phyloP scores from a whole-genome alignment of 2,797 vertebrate species.

The Tangara arthus region DNA sequence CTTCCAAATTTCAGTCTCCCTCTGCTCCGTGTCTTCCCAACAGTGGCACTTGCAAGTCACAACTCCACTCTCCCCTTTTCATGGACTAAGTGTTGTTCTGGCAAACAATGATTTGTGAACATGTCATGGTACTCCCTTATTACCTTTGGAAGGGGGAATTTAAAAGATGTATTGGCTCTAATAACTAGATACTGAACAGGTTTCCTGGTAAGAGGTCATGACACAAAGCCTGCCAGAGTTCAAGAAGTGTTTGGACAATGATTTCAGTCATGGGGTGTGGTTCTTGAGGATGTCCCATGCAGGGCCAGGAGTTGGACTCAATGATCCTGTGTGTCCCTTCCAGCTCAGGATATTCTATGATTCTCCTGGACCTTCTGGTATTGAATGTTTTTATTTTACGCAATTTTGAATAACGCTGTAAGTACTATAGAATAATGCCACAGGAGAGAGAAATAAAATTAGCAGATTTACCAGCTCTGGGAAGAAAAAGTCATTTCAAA shows the following conservation, averaged over 20 bases:
- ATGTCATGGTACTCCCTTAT: not conserved
- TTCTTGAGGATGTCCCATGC: not conserved
- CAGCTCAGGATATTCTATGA: not conserved
- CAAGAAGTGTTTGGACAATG: not conserved
- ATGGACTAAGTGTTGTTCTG: not conserved
- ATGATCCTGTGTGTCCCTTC: not conserved
- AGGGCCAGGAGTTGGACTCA: not conserved
- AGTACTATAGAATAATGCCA: not conserved
- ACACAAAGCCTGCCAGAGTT: not conserved
- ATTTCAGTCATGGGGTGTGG: not conserved
- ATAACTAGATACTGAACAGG: not conserved
- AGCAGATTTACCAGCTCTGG: not conserved
- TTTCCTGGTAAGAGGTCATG: not conserved
- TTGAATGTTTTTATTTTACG: not conserved
- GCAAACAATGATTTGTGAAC: not conserved
- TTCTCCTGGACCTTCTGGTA: not conserved
- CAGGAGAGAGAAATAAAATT: not conserved
- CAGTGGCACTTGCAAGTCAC: not conserved
- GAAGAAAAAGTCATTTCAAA: not conserved
- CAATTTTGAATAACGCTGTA: not conserved
- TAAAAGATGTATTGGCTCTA: not conserved
- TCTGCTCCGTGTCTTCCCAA: not conserved
- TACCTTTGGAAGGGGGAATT: not conserved
- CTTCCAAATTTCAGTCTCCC: not conserved
- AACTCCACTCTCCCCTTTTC: not conserved